phyloP scores from a whole-genome alignment of 2,888 invertebrate genomes.

The Rhimphoctona megacephalus region DNA sequence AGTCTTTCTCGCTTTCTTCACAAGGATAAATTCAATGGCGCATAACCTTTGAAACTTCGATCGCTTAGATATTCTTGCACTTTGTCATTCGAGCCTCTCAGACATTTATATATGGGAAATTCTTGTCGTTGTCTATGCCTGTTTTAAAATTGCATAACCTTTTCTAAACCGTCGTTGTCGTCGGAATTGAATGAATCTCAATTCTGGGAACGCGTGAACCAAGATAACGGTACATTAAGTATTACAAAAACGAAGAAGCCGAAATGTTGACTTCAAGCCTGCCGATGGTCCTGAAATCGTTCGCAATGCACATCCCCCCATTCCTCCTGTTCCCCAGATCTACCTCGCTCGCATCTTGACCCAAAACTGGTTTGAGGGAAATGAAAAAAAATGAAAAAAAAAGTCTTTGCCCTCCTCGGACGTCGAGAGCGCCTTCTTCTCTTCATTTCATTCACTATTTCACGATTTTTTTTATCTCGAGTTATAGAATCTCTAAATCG shows the following conservation, averaged over 20 bases:
- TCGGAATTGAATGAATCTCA: constrained; percentile 35
- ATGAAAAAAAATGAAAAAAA: constrained; percentile 70
- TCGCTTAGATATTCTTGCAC: not conserved
- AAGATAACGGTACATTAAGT: constrained; percentile 84
- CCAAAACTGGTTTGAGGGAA: constrained; percentile 82
- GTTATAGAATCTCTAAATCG: not conserved
- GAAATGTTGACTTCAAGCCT: constrained; percentile 23
- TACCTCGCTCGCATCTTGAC: constrained; percentile 67
- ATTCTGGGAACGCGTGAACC: constrained; percentile 34
- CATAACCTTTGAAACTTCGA: not conserved
- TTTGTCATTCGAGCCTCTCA: not conserved
- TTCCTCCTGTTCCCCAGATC: constrained; percentile 16
- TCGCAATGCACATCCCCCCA: constrained; percentile 12
- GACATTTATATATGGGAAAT: not conserved
- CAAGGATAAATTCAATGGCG: not conserved
- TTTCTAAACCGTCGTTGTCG: not conserved
- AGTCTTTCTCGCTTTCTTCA: not conserved
- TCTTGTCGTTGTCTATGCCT: constrained; percentile 3
- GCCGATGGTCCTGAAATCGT: constrained; percentile 50
- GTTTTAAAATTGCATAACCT: constrained; percentile 37
- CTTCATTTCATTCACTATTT: constrained; percentile 54
- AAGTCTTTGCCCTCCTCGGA: constrained; percentile 28
- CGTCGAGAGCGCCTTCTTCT: constrained; percentile 18
- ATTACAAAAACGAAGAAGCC: constrained; percentile 59
- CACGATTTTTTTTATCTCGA: not conserved